Evolutionary conservation across 2,113 vertebrate genomes (phyloP).

Genomic region (Catagonus wagneri): DNA sequence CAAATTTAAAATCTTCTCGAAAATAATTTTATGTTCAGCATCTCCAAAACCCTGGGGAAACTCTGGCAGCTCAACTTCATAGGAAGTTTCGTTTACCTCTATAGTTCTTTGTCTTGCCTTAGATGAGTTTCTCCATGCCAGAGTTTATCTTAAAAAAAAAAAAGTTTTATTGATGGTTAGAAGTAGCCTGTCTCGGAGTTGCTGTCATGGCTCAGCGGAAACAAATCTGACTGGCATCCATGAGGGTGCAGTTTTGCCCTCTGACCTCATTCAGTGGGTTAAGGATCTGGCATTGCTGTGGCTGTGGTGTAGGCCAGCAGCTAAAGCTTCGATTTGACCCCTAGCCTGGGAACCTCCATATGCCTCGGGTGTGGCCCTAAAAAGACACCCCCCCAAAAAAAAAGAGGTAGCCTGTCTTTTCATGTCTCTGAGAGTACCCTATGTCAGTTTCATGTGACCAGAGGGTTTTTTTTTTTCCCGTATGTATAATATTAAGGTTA

Average conservation of each 20-base stretch:
- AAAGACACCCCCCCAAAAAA: too few species aligned
- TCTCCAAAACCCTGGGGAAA: not conserved
- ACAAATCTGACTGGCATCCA: too few species aligned
- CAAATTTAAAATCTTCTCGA: slow-evolving; percentile 7
- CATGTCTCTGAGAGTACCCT: not conserved
- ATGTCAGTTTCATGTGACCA: not conserved
- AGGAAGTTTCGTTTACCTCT: not conserved
- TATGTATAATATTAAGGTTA: not conserved
- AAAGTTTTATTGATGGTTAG: not conserved
- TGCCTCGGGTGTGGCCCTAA: too few species aligned
- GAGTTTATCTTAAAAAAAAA: not conserved
- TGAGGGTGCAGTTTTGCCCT: too few species aligned
- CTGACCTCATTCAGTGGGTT: too few species aligned
- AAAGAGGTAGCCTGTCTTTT: not conserved
- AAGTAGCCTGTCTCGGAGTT: not conserved
- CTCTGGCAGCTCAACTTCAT: not conserved
- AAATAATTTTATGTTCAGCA: not conserved
- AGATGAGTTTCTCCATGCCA: not conserved
- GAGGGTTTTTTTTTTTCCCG: not conserved
- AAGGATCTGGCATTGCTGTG: too few species aligned
- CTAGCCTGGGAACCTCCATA: too few species aligned
- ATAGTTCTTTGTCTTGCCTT: not conserved
- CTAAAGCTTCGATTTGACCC: too few species aligned
- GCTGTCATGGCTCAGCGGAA: too few species aligned
- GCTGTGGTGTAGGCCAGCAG: too few species aligned